phyloP scores from a whole-genome alignment of 2,888 invertebrate genomes.

The Cataglyphis albicans region DNA sequence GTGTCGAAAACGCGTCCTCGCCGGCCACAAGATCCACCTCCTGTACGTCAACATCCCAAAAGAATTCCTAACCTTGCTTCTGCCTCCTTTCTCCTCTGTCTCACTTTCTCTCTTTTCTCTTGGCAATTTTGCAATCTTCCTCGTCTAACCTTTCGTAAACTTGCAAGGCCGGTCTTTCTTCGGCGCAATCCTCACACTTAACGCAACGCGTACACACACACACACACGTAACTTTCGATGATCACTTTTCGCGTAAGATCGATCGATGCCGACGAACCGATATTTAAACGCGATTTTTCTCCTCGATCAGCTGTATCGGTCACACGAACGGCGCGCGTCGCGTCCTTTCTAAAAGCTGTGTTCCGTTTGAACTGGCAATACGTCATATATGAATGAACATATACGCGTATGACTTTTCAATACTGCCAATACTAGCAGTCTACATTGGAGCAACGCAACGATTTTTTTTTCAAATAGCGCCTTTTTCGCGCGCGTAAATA shows the following conservation, averaged over 20 bases:
- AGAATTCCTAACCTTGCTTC: slow-evolving; percentile 1
- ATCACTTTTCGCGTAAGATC: background rate
- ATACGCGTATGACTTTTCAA: background rate
- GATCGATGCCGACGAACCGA: background rate
- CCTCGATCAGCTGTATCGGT: slow-evolving; percentile 18
- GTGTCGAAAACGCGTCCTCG: slow-evolving; percentile 70
- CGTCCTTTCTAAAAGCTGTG: background rate
- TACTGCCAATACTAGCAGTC: background rate
- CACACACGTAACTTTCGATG: background rate
- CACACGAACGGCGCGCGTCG: background rate
- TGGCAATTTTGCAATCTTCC: background rate
- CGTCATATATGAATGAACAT: background rate
- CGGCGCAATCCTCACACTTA: background rate
- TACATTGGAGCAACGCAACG: too few species aligned
- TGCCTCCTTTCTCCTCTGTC: background rate
- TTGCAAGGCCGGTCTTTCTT: background rate
- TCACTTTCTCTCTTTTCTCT: background rate
- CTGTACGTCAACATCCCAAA: slow-evolving; percentile 69
- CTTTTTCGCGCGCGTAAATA: background rate
- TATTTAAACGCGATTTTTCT: background rate
- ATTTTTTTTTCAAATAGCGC: slow-evolving; percentile 27
- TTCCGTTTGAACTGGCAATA: background rate
- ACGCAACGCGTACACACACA: too few species aligned
- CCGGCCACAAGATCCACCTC: slow-evolving; percentile 70
- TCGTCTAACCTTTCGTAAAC: background rate